Percentiles rank a stretch among this genome's conserved stretches.
Evolutionary conservation across 2,888 invertebrate genomes (phyloP).

Genomic region (Linnaemya tessellans): DNA sequence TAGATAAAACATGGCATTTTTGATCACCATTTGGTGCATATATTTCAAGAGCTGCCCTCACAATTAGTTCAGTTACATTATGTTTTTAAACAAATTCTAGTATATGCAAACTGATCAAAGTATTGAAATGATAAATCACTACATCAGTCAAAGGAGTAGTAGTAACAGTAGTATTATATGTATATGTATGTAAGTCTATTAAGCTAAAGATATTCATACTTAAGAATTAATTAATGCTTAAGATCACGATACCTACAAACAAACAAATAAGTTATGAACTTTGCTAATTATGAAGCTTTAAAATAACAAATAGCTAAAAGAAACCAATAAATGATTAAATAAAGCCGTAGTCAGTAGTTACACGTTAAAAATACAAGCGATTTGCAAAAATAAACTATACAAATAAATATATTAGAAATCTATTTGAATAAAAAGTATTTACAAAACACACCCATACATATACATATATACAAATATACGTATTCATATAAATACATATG

Average conservation of each 20-base stretch:
- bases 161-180: slow-evolving; percentile 51
- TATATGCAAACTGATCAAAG: neutral
- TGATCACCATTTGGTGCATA: neutral
- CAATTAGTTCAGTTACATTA: slow-evolving; percentile 33
- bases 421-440: slow-evolving; percentile 41
- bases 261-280: slow-evolving; percentile 73
- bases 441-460: slow-evolving; percentile 38
- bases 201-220: slow-evolving; percentile 19
- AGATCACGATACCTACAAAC: slow-evolving; percentile 55
- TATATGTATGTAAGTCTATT: slow-evolving; percentile 28
- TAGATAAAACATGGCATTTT: no score
- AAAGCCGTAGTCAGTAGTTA: slow-evolving; percentile 82
- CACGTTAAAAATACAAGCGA: slow-evolving; percentile 77
- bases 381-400: slow-evolving; percentile 21
- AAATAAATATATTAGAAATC: slow-evolving; percentile 40
- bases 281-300: slow-evolving; percentile 68
- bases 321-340: slow-evolving; percentile 41
- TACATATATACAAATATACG: slow-evolving; percentile 10
- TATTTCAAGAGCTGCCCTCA: slow-evolving; percentile 10
- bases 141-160: slow-evolving; percentile 40
- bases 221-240: slow-evolving; percentile 47
- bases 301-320: slow-evolving; percentile 51
- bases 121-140: slow-evolving; percentile 15
- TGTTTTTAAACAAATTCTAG: slow-evolving; percentile 18
- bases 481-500: slow-evolving; percentile 29